Conservation (phyloP, 2,888 invertebrate genomes). For the Eupithecia subfuscata region DNA sequence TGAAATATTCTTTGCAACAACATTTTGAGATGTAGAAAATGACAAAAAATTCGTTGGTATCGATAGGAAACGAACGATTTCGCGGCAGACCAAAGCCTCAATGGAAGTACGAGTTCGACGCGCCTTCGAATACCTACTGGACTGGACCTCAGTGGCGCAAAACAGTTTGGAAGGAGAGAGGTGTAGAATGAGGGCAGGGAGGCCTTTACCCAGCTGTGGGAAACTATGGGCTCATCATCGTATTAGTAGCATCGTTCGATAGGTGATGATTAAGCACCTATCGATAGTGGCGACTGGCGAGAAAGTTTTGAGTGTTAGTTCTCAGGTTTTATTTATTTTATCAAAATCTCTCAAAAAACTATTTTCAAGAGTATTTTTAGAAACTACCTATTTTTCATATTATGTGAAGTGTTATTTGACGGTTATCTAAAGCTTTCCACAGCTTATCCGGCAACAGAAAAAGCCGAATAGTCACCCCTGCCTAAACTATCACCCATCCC, state of each 20-base stretch:
- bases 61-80: background rate
- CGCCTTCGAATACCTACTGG: background rate
- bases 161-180: background rate
- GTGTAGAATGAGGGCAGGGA: too few species aligned
- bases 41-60: background rate
- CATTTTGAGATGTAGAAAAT: background rate
- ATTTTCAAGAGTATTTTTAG: too few species aligned
- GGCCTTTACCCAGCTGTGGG: too few species aligned
- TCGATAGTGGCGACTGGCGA: too few species aligned
- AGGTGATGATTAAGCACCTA: too few species aligned
- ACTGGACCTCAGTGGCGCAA: background rate
- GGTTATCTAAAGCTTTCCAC: background rate
- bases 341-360: too few species aligned
- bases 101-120: background rate
- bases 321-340: too few species aligned
- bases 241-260: too few species aligned
- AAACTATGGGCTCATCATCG: too few species aligned
- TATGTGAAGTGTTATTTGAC: background rate
- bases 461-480: background rate
- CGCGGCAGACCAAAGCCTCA: background rate
- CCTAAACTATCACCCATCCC: constrained; percentile 18
- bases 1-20: background rate
- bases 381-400: too few species aligned
- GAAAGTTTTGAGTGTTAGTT: too few species aligned
- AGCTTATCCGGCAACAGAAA: background rate